Evolutionary conservation across 2,888 invertebrate species (phyloP), one percentile per base, ranked within the genome.

Genomic region (Aporophyla nigra): DNA sequence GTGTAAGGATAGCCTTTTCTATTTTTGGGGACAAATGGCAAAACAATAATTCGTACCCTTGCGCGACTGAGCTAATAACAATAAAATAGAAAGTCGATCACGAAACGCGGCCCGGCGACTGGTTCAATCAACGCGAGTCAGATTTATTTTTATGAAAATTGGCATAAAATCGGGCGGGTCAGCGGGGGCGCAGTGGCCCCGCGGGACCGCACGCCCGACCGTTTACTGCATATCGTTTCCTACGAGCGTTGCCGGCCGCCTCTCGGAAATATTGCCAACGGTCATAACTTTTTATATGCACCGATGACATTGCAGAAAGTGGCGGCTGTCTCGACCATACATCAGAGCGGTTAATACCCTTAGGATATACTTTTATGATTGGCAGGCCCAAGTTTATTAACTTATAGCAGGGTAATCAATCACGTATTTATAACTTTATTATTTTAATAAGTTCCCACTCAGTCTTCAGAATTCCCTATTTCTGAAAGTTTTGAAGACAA

Each of bases 101-200:
- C 94, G 93, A 92, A 82, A 91, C 92, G 90, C 92, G 92, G 94
- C 93, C 90, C 91, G 96, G 94, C 92, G 96, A 96, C 96, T 95
- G 96, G 96, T 96, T 96, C 96, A 96, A 96, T 96, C 96, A 96
- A 95, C 95, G 94, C 92, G 92, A 94, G 92, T 93, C 96, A 94
- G 96, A 96, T 96, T 96, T 96, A 96, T 96, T 96, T 96, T 96
- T 96, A 96, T 96, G 96, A 96, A 96, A 96, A 96, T 96, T 96
- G 96, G 96, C 96, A 96, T 96, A 96, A 96, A 96, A 94, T 94
- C 94, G 94, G 92, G 92, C 93, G 96, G 96, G 96, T 96, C 96
- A 96, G 94, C 92, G 91, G 92, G 92, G 91, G 92, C 92, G 91
- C 93, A 93, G 92, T 92, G 94, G 94, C 94, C 96, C 95, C 96